Base-by-base conservation (phyloP, 1,140 invertebrate species). In the Sarcophaga peregrina region DNA sequence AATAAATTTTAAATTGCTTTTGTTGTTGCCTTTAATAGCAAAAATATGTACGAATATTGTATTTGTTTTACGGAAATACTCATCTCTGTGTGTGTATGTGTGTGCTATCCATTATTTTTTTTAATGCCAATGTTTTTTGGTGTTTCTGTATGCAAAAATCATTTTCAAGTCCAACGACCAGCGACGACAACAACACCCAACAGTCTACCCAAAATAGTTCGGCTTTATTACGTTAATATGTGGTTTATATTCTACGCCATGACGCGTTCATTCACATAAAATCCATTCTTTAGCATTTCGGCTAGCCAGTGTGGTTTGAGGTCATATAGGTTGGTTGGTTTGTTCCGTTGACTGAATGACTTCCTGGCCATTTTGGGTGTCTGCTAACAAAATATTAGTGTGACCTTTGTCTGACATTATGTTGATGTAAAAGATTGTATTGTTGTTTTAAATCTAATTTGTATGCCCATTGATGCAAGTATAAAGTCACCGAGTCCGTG, bases 151-250 rank as follows among this genome's bases (percentile, higher is more conserved):
- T 68, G 17, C 62, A 68, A 68, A 68, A 68, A 68, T 68, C 8
- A 68, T 68, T 68, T 68, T n/a, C 8, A 58, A 58, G 62, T 68
- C 62, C 47, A 25, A 17, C 10, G 7, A 6, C 15, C 25, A 37
- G 25, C 25, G 25, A 37, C 25, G 25, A 37, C 25, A 37, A 37
- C 25, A 37, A 37, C 25, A 37, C 1, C 25, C 25, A 4, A 2
- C 25, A 37, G 25, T 37, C 25, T 37, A 37, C 1, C 25, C 47
- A 52, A 47, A 8, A 50, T 78, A 52, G 47, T 78, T 78, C 15
- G 17, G 46, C 15, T 52, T 78, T 78, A 78, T 78, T 78, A 78
- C 75, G 75, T 78, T 78, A 78, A 78, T 78, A 78, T 78, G 75
- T 47, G 75, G 75, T 78, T 78, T 17, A 17, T 50, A 20, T 78